Evolutionary conservation across 2,113 vertebrate genomes (phyloP), one percentile per base, ranked within the genome.

Genomic region (Hippocampus mohnikei): DNA sequence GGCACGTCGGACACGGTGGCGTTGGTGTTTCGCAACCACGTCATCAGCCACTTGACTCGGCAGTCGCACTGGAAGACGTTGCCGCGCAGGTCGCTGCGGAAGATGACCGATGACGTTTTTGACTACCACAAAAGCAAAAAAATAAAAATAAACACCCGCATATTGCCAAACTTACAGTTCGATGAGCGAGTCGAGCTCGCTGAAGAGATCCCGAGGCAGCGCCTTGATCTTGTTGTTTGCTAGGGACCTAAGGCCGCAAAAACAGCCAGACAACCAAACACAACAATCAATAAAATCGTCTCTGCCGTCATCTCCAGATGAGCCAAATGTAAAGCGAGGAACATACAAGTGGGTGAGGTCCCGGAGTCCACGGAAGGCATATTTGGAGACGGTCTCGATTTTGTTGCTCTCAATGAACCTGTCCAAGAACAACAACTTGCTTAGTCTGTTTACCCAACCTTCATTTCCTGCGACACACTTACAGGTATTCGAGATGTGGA

Each of bases 341-440:
- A 95, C 96, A 90, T 94, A 99, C 97, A 99, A 93, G 83, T 99
- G 96, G 84, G 95, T 98, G 91, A 98, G 84, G 81, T 98, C 95
- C 71, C 95, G 93, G 70, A 98, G 96, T 84, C 96, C 96, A 90
- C 95, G 93, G 85, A 98, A 99, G 71, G 96, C 92, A 74, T 94
- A 94, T 91, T 93, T 97, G 67, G 94, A 96, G 80, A 95, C 91
- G 1, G 93, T 95, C 87, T 98, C 95, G 62, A 98, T 92, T 90
- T 95, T 97, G 83, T 99, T 99, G 84, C 93, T 95, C 93, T 98
- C 96, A 48, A 99, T 95, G 84, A 99, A 99, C 90, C 97, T 99
- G 89, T 60, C 62, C 68, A 20, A 84, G 11, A 56, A 68, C 52
- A 46, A 25, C 11, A 72, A 62, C 6, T 18, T 2, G 16, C 5